Conservation (phyloP, 2,888 invertebrate genomes). For the Lasioglossum morio region DNA sequence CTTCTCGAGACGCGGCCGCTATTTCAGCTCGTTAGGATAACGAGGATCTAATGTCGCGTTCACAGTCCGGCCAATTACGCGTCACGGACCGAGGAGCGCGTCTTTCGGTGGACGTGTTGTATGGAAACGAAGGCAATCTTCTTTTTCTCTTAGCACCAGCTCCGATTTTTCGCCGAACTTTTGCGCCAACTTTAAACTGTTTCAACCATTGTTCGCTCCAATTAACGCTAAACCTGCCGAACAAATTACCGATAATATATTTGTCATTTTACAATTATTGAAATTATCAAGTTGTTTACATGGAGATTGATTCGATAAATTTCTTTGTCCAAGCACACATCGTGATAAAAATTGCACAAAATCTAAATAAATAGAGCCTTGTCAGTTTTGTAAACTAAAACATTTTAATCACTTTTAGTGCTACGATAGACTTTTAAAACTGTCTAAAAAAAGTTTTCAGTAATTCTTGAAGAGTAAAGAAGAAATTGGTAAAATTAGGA, state of each 20-base stretch:
- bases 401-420: too few relatives aligned
- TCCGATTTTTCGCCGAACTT: background rate
- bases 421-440: too few relatives aligned
- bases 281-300: too few relatives aligned
- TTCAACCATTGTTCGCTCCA: background rate
- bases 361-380: too few relatives aligned
- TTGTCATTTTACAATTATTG: too few relatives aligned
- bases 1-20: conserved; percentile 68
- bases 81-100: conserved; percentile 74
- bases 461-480: background rate
- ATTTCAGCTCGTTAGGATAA: conserved; percentile 84
- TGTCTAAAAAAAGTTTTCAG: background rate
- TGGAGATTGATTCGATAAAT: too few relatives aligned
- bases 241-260: too few relatives aligned
- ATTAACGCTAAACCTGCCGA: background rate
- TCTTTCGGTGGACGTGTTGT: conserved; percentile 73
- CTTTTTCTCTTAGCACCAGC: background rate
- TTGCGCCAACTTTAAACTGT: background rate
- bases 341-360: too few relatives aligned
- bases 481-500: too few relatives aligned
- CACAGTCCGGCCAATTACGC: conserved; percentile 82
- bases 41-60: conserved; percentile 84
- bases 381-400: too few relatives aligned
- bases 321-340: too few relatives aligned
- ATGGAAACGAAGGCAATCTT: conserved; percentile 40